phyloP scores from a whole-genome alignment of 2,888 invertebrate genomes.

The Sinelater perroti region DNA sequence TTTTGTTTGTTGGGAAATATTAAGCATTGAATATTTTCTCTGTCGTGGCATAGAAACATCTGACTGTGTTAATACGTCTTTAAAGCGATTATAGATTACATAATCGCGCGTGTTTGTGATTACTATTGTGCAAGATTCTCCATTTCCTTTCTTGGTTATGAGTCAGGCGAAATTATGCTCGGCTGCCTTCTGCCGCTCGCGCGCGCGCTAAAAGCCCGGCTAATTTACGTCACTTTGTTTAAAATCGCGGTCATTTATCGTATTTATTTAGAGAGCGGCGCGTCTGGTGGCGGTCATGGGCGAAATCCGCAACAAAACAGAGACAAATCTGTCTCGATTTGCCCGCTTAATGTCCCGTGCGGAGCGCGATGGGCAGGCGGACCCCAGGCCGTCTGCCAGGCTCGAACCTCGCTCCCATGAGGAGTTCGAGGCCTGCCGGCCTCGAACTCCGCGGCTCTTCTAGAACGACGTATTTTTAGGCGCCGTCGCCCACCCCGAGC shows the following conservation, averaged over 20 bases:
- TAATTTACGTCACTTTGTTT: slow-evolving; percentile 10
- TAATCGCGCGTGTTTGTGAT: slow-evolving; percentile 7
- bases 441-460: slow-evolving; percentile 13
- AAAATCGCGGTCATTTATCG: slow-evolving; percentile 1
- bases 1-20: too few relatives aligned
- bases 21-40: too few relatives aligned
- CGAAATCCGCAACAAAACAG: neutral
- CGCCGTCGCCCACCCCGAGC: slow-evolving; percentile 13
- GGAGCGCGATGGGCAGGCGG: neutral
- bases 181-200: neutral
- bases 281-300: neutral
- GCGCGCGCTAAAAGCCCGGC: neutral
- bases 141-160: slow-evolving; percentile 11
- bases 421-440: too few relatives aligned
- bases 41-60: too few relatives aligned
- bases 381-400: slow-evolving; percentile 18
- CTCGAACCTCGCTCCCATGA: neutral
- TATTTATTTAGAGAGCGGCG: neutral
- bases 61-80: too few relatives aligned
- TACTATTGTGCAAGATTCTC: slow-evolving; percentile 9
- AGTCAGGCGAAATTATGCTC: slow-evolving; percentile 4
- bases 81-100: slow-evolving; percentile 9
- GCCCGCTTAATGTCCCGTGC: neutral
- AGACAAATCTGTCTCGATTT: neutral
- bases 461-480: slow-evolving; percentile 6